phyloP scores from a whole-genome alignment of 2,797 vertebrate species.

The Helostoma temminkii region DNA sequence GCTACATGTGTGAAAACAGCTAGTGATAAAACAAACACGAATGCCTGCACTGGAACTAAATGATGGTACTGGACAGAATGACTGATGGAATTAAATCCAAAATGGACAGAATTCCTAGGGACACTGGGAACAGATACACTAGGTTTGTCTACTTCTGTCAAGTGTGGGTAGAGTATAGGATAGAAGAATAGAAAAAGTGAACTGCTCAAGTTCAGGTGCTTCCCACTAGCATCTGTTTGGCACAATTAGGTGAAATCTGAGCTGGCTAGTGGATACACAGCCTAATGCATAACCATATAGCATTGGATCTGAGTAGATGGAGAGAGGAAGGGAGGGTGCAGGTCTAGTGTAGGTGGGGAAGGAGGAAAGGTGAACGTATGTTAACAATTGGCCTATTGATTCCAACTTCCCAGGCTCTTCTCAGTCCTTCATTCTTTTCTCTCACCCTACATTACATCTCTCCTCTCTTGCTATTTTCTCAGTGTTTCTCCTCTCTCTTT shows the following conservation, averaged over 20 bases:
- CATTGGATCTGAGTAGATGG: conserved; percentile 24
- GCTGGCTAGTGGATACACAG: conserved; percentile 38
- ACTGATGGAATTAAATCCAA: too few species aligned
- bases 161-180: too few species aligned
- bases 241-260: conserved; percentile 44
- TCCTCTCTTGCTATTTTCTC: conserved; percentile 22
- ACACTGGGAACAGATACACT: too few species aligned
- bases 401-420: conserved; percentile 32
- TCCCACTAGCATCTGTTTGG: conserved; percentile 60
- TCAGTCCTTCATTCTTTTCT: conserved; percentile 20
- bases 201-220: conserved; percentile 4
- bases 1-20: too few species aligned
- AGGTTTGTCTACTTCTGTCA: too few species aligned
- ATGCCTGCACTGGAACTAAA: too few species aligned
- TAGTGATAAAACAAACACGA: too few species aligned
- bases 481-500: neutral
- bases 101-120: too few species aligned
- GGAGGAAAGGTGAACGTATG: conserved; percentile 44
- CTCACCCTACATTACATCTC: conserved; percentile 16
- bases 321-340: conserved; percentile 33
- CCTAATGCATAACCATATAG: conserved; percentile 39
- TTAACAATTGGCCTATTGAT: conserved; percentile 73
- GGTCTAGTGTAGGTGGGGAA: conserved; percentile 45
- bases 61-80: too few species aligned
- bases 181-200: conserved; percentile 6